Percentiles rank a stretch among this genome's conserved stretches.
Evolutionary conservation across 2,113 vertebrate species (phyloP).

Genomic region (Urocynchramus pylzowi): DNA sequence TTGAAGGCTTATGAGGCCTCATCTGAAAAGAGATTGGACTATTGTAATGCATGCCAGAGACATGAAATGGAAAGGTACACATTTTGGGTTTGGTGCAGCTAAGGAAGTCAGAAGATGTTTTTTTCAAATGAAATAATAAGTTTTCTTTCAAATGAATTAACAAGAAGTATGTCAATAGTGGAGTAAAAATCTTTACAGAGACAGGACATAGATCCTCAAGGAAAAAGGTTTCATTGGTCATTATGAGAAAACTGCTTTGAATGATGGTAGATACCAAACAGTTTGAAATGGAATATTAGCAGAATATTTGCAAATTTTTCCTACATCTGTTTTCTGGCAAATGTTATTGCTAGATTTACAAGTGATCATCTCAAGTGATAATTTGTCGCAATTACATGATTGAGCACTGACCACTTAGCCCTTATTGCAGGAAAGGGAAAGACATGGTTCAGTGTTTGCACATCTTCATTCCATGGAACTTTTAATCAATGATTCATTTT

Average conservation of each 20-base stretch:
- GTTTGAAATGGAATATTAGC: neutral
- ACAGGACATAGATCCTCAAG: neutral
- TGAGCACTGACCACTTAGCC: neutral
- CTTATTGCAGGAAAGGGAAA: neutral
- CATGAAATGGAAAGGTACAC: neutral
- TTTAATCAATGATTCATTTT: slow-evolving; percentile 17
- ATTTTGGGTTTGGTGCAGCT: neutral
- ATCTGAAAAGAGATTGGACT: neutral
- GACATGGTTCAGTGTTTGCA: neutral
- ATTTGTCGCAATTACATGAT: neutral
- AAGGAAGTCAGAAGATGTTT: neutral
- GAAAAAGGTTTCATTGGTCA: neutral
- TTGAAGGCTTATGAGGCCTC: neutral
- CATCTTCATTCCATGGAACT: neutral
- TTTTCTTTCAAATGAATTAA: neutral
- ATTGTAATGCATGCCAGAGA: neutral
- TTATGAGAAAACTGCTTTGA: neutral
- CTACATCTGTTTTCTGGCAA: neutral
- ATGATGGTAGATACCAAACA: neutral
- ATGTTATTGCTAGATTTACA: neutral
- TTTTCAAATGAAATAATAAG: too few relatives aligned
- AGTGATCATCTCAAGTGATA: neutral
- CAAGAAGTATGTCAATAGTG: neutral
- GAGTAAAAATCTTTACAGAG: neutral
- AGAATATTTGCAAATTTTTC: neutral